Evolutionary conservation across 2,797 vertebrate species (phyloP), one percentile per base, ranked within the genome.

Genomic region (Arnoldichthys spilopterus): DNA sequence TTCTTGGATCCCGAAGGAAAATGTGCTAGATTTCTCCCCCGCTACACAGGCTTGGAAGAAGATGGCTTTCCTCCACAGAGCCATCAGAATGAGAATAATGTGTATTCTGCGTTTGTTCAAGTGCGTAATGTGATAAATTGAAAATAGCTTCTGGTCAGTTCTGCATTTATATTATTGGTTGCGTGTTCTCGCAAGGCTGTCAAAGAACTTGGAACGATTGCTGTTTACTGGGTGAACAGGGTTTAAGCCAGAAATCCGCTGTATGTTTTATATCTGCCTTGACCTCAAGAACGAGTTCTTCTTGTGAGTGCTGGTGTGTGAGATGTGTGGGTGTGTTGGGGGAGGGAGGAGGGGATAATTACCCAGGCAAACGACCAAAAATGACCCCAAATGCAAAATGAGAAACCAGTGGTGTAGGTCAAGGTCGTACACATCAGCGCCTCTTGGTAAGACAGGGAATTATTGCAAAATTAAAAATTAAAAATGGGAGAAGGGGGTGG

Each of bases 71-170:
- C 3, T 56, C 8, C 53, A 56, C n/a, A 24, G 22, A 13, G 56
- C 2, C 18, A 5, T 6, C 59, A 62, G 59, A 34, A 15, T 62
- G 26, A 32, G 16, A 34, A 34, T 34, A 7, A 32, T n/a, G n/a
- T n/a, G 58, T 1, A 20, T 7, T 34, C 16, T 32, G 30, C 15
- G 18, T 18, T 62, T 34, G 37, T 45, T 43, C 20, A 24, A 6
- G 37, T 4, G 24, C 45, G 63, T 45, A 43, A 45, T 66, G 63
- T 45, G 63, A 13, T 24, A 40, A 43, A 66, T 24, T 24, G 63
- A 62, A 62, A 62, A 62, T 62, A 20, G 16, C 63, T 66, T 26
- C 37, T 66, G 63, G 63, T 66, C 64, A 67, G 64, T 47, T 28
- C 43, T 16, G 28, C 12, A 24, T 26, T 18, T 68, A 26, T 68